Evolutionary conservation across 2,888 invertebrate species (phyloP), one percentile per base, ranked within the genome.

Genomic region (Melieria omissa): DNA sequence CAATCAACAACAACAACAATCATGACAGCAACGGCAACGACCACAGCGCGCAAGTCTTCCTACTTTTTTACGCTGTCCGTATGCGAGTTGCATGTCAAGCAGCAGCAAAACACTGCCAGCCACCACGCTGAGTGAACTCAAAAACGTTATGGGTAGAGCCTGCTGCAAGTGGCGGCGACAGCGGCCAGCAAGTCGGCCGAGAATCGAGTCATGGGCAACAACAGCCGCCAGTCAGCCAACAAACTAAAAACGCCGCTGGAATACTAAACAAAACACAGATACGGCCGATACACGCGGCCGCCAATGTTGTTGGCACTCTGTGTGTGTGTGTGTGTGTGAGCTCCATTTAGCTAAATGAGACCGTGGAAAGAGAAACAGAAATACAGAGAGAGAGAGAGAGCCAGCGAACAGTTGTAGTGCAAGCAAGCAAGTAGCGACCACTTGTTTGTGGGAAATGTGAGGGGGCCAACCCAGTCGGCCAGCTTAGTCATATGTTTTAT

Each of bases 141-240:
- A 58, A 47, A 60, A n/a, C 9, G 16, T 49, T 14, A 60, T 44
- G 49, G 60, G 16, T 16, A 16, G 29, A 29, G 29, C 29, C 29
- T 29, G 29, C 29, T 29, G 29, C 29, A 29, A 29, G 29, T 44
- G 12, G 52, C 44, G 14, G 9, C 58, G 47, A 46, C 41, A 5
- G 45, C 42, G 44, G 52, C 4, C 5, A 61, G 10, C 49, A 61
- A 49, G 42, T 7, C 60, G 67, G 52, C 67, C 67, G 60, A 67
- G 67, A 67, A 67, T 49, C 67, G 60, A 60, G 67, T 67, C 67
- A 67, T 67, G 67, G 60, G 44, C 60, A 67, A 60, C 60, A 65
- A 54, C 49, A 42, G 61, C 47, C 41, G n/a, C 42, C 44, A 60
- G 49, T 29, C 29, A 29, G 29, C 29, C 29, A 29, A 29, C 29